Evolutionary conservation across 2,797 vertebrate species (phyloP).

Genomic region (Rhynchonycteris naso): DNA sequence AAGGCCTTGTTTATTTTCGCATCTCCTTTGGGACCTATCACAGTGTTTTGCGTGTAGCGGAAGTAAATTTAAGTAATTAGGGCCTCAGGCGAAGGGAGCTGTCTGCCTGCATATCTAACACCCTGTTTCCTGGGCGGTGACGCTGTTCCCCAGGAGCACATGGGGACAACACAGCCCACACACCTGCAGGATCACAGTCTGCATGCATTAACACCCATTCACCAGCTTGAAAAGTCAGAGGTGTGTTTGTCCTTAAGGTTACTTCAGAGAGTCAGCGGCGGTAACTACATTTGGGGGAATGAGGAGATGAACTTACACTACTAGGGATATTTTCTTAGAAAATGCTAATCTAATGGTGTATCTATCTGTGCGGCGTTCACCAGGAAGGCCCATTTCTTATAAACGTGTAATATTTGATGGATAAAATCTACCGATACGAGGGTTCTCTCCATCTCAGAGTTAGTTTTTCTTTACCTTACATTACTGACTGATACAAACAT

Average conservation of each 20-base stretch:
- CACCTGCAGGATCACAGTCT: conserved; percentile 21
- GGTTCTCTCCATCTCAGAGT: neutral
- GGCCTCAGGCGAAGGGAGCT: conserved; percentile 61
- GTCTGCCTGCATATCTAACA: neutral
- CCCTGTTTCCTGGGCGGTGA: neutral
- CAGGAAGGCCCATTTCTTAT: neutral
- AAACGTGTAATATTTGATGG: neutral
- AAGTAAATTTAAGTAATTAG: conserved; percentile 72
- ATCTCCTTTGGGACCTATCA: conserved; percentile 42
- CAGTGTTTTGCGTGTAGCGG: conserved; percentile 59
- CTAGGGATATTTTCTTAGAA: conserved; percentile 17
- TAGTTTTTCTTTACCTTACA: neutral
- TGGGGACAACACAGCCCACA: neutral
- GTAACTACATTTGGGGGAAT: neutral
- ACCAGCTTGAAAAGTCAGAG: neutral
- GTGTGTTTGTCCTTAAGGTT: neutral
- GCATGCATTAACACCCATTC: accelerated
- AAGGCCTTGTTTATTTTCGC: conserved; percentile 68
- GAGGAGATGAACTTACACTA: neutral
- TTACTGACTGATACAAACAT: neutral
- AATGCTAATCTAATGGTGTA: neutral
- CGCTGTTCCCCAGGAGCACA: neutral
- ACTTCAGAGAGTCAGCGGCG: neutral
- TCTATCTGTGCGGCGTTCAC: neutral
- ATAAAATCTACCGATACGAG: neutral